phyloP scores from a whole-genome alignment of 2,113 vertebrate genomes.

The Centropus unirufus region DNA sequence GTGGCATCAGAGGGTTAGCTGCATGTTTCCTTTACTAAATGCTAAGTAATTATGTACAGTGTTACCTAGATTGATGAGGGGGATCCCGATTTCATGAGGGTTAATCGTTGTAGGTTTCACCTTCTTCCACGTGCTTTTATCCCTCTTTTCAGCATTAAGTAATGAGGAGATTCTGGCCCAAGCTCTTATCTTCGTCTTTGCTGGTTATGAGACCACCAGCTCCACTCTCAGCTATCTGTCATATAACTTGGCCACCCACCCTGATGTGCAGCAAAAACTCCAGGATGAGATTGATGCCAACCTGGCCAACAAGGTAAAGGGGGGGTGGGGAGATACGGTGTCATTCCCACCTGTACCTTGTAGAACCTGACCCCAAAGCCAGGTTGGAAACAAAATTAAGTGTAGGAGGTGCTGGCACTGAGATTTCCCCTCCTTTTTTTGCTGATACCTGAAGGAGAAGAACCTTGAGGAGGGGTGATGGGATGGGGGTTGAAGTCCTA shows the following conservation, averaged over 20 bases:
- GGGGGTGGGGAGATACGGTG: background rate
- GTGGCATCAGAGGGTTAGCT: background rate
- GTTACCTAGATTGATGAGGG: background rate
- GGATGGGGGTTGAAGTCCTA: background rate
- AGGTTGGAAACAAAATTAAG: background rate
- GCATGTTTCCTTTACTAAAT: background rate
- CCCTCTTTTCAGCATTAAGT: conserved; percentile 74
- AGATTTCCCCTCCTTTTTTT: background rate
- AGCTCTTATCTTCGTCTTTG: conserved; percentile 80
- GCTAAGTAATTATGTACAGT: background rate
- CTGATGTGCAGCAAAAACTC: conserved; percentile 73
- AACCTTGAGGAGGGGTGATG: rapidly evolving
- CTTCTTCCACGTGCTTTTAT: background rate
- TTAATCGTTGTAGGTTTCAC: background rate
- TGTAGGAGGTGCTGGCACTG: background rate
- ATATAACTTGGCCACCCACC: conserved; percentile 78
- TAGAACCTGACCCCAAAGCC: background rate
- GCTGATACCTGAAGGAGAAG: background rate
- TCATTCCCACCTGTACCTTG: background rate
- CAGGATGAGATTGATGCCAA: conserved; percentile 78
- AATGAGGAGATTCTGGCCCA: conserved; percentile 83
- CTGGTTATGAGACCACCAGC: conserved; percentile 83
- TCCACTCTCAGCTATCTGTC: conserved; percentile 72
- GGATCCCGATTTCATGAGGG: background rate
- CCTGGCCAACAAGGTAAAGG: conserved; percentile 77